Percentiles rank a stretch among this genome's conserved stretches.
Evolutionary conservation across 2,888 invertebrate species (phyloP).

Genomic region (Poecilus cupreus): DNA sequence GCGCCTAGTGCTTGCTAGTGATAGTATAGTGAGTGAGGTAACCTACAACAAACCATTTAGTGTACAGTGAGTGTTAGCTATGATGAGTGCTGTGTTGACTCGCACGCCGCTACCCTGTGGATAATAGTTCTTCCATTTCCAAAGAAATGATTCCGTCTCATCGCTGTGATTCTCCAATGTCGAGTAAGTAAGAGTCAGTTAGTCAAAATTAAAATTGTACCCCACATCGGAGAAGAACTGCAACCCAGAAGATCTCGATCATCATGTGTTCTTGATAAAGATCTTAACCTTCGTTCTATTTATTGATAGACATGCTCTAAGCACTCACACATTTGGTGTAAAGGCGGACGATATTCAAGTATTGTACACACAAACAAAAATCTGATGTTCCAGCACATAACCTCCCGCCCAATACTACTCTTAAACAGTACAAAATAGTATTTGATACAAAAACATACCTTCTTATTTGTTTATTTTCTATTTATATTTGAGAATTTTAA

Average conservation of each 20-base stretch:
- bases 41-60: neutral
- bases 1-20: conserved; percentile 15
- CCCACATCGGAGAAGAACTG: too few relatives aligned
- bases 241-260: too few relatives aligned
- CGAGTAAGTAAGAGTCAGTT: conserved; percentile 66
- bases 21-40: conserved; percentile 24
- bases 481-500: too few relatives aligned
- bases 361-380: too few relatives aligned
- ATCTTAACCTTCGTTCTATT: neutral
- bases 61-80: conserved; percentile 5
- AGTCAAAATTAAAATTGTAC: too few relatives aligned
- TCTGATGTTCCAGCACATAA: too few relatives aligned
- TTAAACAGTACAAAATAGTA: too few relatives aligned
- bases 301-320: too few relatives aligned
- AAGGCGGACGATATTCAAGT: too few relatives aligned
- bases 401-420: too few relatives aligned
- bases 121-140: conserved; percentile 61
- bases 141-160: conserved; percentile 71
- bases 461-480: too few relatives aligned
- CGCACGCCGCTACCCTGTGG: neutral
- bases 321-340: neutral
- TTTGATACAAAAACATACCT: too few relatives aligned
- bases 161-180: conserved; percentile 69
- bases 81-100: conserved; percentile 3
- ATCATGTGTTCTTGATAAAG: neutral